Base-by-base conservation (phyloP, 2,888 invertebrate genomes). In the Synergus gifuensis region DNA sequence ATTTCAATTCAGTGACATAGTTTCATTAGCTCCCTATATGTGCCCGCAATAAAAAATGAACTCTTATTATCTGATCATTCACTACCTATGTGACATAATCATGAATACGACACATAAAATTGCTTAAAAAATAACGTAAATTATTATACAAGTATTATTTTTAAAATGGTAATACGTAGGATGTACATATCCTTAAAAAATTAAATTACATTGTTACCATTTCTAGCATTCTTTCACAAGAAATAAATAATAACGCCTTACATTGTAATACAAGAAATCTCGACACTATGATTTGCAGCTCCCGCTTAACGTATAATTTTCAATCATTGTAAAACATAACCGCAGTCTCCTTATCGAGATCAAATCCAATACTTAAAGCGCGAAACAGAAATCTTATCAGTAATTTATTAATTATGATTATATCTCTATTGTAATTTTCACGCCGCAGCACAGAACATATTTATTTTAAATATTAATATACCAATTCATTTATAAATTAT, bases 221-320 rank as follows among this genome's bases (percentile, higher is more conserved):
- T 44, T 44, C 44, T 9, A 11, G 9, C 44, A 9, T 7, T 44
- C 44, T 44, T 11, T 44, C 44, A 9, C 2, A 44, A 44, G 44
- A 44, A 44, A 44, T 44, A 44, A 44, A 44, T 62, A 63, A 63
- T 73, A 67, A 67, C 18, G n/a, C 44, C 44, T 67, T 54, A 46
- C 36, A 28, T 42, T 77, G 63, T 76, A 49, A 49, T 64, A 76
- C 62, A 76, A 66, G 54, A 42, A 78, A 78, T 46, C 63, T 60
- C 54, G 66, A 67, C 67, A 67, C 67, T 44, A 44, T 67, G 67
- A 67, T 67, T 73, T 73, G 54, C 54, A 73, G 54, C 46, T n/a
- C 54, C 40, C 54, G 49, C 36, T 73, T 36, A 18, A n/a, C 16
- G 16, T 54, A 73, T 73, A 73, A 54, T 73, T 73, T 73, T 54